These are phyloP conservation scores for Zaprionus tsacasi DNA, from an alignment of 1,140 invertebrate genomes.

Conservation along the genomic window DNA sequence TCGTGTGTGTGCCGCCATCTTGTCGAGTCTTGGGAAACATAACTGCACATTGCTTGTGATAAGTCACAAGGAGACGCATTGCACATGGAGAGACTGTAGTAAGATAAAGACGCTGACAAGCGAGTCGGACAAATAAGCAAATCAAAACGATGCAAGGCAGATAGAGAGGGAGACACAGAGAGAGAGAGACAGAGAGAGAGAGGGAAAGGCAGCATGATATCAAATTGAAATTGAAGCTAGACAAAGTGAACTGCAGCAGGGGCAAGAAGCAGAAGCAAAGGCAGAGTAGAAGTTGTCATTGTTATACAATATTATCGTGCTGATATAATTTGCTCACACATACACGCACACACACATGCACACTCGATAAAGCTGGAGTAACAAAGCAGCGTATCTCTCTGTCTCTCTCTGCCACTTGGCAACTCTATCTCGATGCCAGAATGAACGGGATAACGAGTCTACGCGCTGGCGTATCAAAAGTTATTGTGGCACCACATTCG, in stretches of 20 bases:
- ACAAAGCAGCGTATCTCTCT: constrained; percentile 48
- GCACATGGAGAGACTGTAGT: constrained; percentile 10
- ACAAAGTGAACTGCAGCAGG: constrained; percentile 56
- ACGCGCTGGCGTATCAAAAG: constrained; percentile 62
- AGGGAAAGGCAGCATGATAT: constrained; percentile 37
- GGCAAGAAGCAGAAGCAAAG: background rate
- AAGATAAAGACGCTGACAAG: constrained; percentile 40
- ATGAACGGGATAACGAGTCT: constrained; percentile 21
- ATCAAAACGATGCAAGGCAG: constrained; percentile 50
- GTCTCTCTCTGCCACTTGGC: background rate
- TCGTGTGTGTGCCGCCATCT: background rate
- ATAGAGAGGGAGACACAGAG: constrained; percentile 15
- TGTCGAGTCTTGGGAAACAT: background rate
- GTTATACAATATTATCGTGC: constrained; percentile 77
- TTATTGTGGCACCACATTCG: constrained; percentile 61
- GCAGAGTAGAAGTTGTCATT: constrained; percentile 24
- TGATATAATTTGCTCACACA: constrained; percentile 70
- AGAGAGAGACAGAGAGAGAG: constrained; percentile 1
- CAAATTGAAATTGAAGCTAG: constrained; percentile 75
- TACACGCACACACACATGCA: constrained; percentile 10
- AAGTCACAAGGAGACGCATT: constrained; percentile 12
- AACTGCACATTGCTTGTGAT: constrained; percentile 21
- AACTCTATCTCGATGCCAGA: background rate
- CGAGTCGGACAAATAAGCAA: constrained; percentile 62
- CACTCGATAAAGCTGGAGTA: constrained; percentile 67